Conservation (phyloP, 2,113 vertebrate species). For the Semnornis frantzii region DNA sequence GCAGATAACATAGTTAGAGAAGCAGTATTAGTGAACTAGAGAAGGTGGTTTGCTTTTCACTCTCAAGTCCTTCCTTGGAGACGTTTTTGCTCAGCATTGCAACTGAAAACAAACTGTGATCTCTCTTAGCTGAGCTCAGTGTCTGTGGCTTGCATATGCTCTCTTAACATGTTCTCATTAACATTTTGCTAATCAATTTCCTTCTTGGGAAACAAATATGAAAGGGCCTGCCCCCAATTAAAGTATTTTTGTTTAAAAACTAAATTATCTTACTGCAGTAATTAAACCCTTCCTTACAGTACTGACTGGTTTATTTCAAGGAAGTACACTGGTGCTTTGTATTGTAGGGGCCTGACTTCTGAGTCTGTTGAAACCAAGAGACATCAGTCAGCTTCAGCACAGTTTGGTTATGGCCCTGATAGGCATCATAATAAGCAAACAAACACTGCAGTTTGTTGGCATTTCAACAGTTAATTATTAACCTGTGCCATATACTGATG, state of each 20-base stretch:
- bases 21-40: not conserved
- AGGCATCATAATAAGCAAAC: constrained; percentile 33
- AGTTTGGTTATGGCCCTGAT: constrained; percentile 27
- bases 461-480: constrained; percentile 51
- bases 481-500: constrained; percentile 2
- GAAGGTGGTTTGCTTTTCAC: not conserved
- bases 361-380: constrained; percentile 34
- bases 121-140: not conserved
- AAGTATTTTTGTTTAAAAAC: constrained; percentile 46
- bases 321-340: not conserved
- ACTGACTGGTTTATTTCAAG: not conserved
- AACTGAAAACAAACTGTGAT: not conserved
- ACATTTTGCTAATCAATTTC: not conserved
- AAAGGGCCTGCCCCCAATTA: constrained; percentile 7
- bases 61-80: not conserved
- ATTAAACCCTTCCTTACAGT: not conserved
- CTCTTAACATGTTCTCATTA: not conserved
- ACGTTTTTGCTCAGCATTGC: not conserved
- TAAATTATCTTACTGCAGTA: not conserved
- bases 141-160: not conserved
- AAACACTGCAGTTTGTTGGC: not conserved
- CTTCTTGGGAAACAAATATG: constrained; percentile 6
- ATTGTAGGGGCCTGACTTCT: constrained; percentile 41
- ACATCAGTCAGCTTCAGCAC: constrained; percentile 27
- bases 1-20: not conserved